A percentile compares a stretch with the other conserved stretches of the same genome.
phyloP scores from a whole-genome alignment of 2,797 vertebrate species.

The Muscicapa comitata region DNA sequence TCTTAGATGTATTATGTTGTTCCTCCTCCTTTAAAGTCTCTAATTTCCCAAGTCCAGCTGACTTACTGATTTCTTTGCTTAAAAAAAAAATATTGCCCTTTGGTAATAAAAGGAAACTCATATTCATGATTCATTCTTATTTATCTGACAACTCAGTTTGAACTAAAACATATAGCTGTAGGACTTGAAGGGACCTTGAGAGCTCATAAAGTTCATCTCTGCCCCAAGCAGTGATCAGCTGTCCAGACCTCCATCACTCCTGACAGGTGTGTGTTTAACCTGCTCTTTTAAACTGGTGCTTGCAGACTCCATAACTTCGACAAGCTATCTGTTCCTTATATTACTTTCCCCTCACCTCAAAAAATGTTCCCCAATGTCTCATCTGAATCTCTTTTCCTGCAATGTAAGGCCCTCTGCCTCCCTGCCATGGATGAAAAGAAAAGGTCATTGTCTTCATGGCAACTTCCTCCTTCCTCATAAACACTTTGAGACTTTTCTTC shows the following conservation, averaged over 20 bases:
- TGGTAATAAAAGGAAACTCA: neutral
- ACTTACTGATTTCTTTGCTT: neutral
- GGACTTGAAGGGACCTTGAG: neutral
- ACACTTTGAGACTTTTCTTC: neutral
- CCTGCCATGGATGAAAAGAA: neutral
- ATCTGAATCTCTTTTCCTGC: conserved; percentile 45
- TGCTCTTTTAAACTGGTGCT: neutral
- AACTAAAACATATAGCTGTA: neutral
- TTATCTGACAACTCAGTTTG: neutral
- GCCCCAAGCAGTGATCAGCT: neutral
- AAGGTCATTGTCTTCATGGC: conserved; percentile 15
- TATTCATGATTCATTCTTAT: neutral
- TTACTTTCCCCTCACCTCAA: neutral
- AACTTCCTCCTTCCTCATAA: neutral
- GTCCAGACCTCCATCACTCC: conserved; percentile 25
- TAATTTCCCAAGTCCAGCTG: neutral
- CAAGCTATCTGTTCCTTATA: conserved; percentile 3
- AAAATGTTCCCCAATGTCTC: conserved; percentile 21
- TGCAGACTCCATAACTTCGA: neutral
- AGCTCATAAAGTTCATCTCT: neutral
- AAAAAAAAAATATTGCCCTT: neutral
- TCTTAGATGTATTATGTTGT: neutral
- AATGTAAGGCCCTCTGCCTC: conserved; percentile 6
- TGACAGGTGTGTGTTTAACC: conserved; percentile 29
- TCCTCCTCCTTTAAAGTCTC: neutral